A percentile compares a stretch with the other conserved stretches of the same genome.
Conservation (phyloP, 2,113 vertebrate species). For the Osmerus eperlanus region DNA sequence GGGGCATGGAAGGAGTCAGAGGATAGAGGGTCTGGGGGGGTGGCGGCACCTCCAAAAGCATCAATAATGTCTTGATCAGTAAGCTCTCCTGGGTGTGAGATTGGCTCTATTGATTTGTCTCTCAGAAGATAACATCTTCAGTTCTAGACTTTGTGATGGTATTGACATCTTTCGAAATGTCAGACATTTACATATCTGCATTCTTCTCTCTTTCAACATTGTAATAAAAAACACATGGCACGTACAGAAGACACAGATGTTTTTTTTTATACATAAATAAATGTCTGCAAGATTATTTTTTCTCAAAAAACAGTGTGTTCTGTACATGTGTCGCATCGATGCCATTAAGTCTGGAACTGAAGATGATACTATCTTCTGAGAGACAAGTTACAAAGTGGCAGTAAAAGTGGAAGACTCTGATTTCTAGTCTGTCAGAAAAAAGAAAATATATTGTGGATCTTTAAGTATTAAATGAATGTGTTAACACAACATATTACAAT, state of each 20-base stretch:
- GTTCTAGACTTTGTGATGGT: constrained; percentile 7
- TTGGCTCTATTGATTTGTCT: constrained; percentile 48
- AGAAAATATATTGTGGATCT: too few species aligned
- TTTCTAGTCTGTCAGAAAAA: too few species aligned
- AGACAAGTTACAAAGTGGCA: constrained; percentile 2
- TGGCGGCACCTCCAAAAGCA: constrained; percentile 27
- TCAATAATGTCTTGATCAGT: constrained; percentile 45
- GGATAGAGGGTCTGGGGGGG: not conserved
- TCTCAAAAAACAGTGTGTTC: too few species aligned
- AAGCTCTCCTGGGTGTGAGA: constrained; percentile 40
- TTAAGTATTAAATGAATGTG: too few species aligned
- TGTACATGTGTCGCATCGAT: too few species aligned
- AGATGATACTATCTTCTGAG: not conserved
- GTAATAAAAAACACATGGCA: too few species aligned
- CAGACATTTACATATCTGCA: constrained; percentile 6
- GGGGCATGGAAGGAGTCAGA: constrained; percentile 5
- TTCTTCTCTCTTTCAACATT: not conserved
- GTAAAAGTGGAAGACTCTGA: constrained; percentile 6
- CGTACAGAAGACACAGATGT: too few species aligned
- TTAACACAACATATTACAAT: too few species aligned
- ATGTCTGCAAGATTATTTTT: too few species aligned
- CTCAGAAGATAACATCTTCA: constrained; percentile 46
- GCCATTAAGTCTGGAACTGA: too few species aligned
- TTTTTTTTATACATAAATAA: too few species aligned
- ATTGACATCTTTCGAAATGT: constrained; percentile 22